Evolutionary conservation across 1,140 invertebrate genomes (phyloP), one percentile per base, ranked within the genome.

Genomic region (Araneus ventricosus): DNA sequence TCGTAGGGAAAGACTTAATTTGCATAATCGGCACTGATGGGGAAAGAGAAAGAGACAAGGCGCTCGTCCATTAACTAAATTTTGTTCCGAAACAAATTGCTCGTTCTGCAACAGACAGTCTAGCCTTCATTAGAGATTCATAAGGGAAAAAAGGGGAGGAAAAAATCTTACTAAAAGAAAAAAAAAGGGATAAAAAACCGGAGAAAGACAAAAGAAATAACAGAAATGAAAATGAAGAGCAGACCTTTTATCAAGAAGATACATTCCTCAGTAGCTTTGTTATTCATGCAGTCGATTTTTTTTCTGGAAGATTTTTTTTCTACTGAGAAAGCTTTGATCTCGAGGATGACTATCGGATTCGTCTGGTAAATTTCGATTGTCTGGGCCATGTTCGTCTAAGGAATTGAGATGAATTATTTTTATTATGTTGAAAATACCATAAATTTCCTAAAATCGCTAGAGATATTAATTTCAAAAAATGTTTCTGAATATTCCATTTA

Each of bases 11-110:
- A 45, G 59, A 88, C 86, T 88, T 88, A 88, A 88, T 88, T 88
- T 88, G 61, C 86, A 88, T 88, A 88, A 88, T 88, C 86, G 86
- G 41, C 86, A 59, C 61, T 88, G 86, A 88, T 67, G 86, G 57
- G 57, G 86, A 88, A 70, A 88, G 61, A 88, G 61, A 41, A 5
- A 41, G 45, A 52, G 45, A 52, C 10, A 88, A 45, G 37, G 63
- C 86, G 34, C n/a, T 70, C 34, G n/a, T 41, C 86, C 37, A 88
- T 88, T 88, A 88, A 88, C 86, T 88, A 41, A 88, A 88, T 88
- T 88, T 70, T 88, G 27, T 67, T 88, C 59, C 59, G 37, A 88
- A 88, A 88, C 86, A 88, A 88, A 88, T 88, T 88, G 86, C 37
- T 88, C 86, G 86, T 88, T 41, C 24, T 88, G 34, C 37, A 27